These are phyloP conservation scores for Ctenopoma multispine DNA, from an alignment of 2,797 vertebrate genomes.

Conservation along the genomic window DNA sequence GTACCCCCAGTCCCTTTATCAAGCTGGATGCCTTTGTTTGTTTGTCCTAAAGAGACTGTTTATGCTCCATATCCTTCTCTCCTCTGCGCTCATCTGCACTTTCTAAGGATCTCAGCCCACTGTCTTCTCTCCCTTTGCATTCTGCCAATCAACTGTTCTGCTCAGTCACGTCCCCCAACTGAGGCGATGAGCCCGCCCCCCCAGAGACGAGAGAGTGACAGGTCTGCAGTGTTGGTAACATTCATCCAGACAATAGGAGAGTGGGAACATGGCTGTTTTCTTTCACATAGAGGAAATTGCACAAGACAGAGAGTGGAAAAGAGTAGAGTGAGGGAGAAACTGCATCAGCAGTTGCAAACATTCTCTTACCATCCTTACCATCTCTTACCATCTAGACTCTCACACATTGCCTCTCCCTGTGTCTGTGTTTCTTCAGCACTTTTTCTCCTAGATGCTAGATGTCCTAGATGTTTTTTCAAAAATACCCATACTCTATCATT, in stretches of 20 bases:
- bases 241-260: slow-evolving; percentile 62
- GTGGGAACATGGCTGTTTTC: slow-evolving; percentile 44
- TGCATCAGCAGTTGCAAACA: slow-evolving; percentile 28
- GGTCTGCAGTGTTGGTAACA: slow-evolving; percentile 75
- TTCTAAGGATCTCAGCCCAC: slow-evolving; percentile 62
- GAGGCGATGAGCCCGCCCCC: slow-evolving; percentile 68
- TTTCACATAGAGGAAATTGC: slow-evolving; percentile 46
- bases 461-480: neutral
- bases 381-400: slow-evolving; percentile 13
- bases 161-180: slow-evolving; percentile 69
- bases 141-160: slow-evolving; percentile 74
- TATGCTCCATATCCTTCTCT: slow-evolving; percentile 59
- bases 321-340: slow-evolving; percentile 11
- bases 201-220: slow-evolving; percentile 77
- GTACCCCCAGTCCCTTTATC: slow-evolving; percentile 17
- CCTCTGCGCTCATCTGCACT: slow-evolving; percentile 65
- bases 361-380: slow-evolving; percentile 32
- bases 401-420: neutral
- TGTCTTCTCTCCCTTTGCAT: slow-evolving; percentile 60
- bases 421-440: slow-evolving; percentile 28
- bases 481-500: neutral
- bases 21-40: slow-evolving; percentile 59
- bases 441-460: slow-evolving; percentile 3
- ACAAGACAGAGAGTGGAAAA: slow-evolving; percentile 31
- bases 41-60: slow-evolving; percentile 67